These are phyloP conservation scores for Copsychus sechellarum DNA, from an alignment of 2,113 vertebrate genomes.

Conservation along the genomic window DNA sequence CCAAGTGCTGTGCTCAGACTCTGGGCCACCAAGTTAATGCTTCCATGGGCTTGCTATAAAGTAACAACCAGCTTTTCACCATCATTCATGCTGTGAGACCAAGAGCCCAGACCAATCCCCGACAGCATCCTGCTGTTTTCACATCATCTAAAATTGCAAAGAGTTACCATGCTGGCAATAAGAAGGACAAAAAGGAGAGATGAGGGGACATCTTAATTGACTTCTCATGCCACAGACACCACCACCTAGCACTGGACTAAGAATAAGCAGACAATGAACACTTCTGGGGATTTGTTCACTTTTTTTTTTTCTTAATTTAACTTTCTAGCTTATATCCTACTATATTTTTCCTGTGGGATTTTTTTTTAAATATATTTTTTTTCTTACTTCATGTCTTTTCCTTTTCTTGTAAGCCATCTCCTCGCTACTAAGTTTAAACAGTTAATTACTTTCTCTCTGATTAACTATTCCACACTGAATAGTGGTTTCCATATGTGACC, in stretches of 20 bases:
- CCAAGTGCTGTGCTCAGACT: accelerated
- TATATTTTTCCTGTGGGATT: background rate
- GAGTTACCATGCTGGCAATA: background rate
- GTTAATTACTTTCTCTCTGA: background rate
- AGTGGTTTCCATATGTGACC: background rate
- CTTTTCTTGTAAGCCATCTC: background rate
- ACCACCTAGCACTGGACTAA: background rate
- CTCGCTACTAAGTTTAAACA: background rate
- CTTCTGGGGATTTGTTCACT: background rate
- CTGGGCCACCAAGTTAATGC: accelerated
- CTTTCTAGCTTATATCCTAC: background rate
- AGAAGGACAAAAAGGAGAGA: background rate
- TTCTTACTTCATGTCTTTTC: background rate
- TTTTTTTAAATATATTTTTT: background rate
- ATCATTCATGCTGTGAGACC: background rate
- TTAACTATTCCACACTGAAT: background rate
- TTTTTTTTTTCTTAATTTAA: background rate
- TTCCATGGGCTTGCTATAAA: background rate
- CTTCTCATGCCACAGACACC: background rate
- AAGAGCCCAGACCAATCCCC: background rate
- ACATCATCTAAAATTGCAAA: background rate
- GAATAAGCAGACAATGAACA: background rate
- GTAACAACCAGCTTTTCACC: background rate
- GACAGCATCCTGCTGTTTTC: background rate
- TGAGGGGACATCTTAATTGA: background rate